Evolutionary conservation across 2,888 invertebrate genomes (phyloP), one percentile per base, ranked within the genome.

Genomic region (Volucella inanis): DNA sequence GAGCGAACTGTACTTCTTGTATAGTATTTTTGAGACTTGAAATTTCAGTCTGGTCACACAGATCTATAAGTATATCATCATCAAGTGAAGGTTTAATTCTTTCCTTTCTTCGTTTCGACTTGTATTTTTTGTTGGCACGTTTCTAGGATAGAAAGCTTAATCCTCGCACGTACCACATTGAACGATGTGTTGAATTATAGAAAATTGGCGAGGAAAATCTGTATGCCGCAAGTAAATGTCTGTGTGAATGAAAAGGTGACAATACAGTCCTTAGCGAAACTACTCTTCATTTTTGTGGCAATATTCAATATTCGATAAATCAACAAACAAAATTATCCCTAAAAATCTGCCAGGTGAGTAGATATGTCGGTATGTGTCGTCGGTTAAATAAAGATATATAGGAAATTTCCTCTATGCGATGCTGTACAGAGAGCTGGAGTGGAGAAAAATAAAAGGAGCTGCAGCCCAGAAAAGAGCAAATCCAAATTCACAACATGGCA

Each of bases 171-270:
- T 84, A 79, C 18, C 57, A 18, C 79, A 61, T 64, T 79, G 71
- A 76, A 80, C 80, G 75, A 79, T 80, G 79, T 80, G 79, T 80
- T 84, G 75, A 79, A 54, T 84, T 79, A 70, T 78, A 70, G 39
- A 65, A 75, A 65, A 68, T 64, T 75, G 65, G 49, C 62, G 45
- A 68, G 47, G 10, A 6, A 81, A 50, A 39, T 62, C 15, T 62
- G 59, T 39, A 31, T 15, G 15, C 31, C 3, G 18, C 18, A 41
- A n/a, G 41, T 41, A 10, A 45, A 31, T 47, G 39, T 41, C 18
- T 55, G 55, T 61, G 31, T 12, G 39, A n/a, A 22, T 49, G 59
- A n/a, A 22, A n/a, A 18, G 8, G 15, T 3, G n/a, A 61, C 6
- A 39, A 49, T 11, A n/a, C 38, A 72, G 11, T 45, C 54, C 49